Percentiles rank a stretch among this genome's conserved stretches.
Evolutionary conservation across 2,888 invertebrate species (phyloP).

Genomic region (Dynastes maya): DNA sequence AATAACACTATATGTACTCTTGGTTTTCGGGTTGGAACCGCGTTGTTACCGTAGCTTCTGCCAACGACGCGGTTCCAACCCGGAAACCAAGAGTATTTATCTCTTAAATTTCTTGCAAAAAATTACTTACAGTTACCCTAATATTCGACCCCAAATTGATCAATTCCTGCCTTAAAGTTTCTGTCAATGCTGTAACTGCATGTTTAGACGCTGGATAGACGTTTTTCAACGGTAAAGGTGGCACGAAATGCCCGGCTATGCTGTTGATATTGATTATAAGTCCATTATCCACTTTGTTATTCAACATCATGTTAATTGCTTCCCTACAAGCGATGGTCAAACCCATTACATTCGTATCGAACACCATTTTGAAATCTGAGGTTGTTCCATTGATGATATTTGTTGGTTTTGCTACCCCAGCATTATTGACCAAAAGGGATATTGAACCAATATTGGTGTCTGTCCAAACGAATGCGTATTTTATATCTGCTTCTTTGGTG

Average conservation of each 20-base stretch:
- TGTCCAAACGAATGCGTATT: conserved; percentile 51
- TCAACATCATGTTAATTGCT: conserved; percentile 46
- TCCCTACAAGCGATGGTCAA: conserved; percentile 47
- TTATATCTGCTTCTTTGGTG: conserved; percentile 51
- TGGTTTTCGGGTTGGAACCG: no score
- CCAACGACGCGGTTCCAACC: no score
- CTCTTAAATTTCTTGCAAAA: no score
- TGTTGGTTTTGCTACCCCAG: conserved; percentile 44
- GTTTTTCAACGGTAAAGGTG: conserved; percentile 47
- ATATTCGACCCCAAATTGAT: conserved; percentile 43
- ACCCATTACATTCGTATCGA: conserved; percentile 50
- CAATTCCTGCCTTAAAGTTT: conserved; percentile 48
- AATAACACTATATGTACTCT: no score
- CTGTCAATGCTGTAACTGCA: conserved; percentile 49
- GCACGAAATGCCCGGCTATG: conserved; percentile 50
- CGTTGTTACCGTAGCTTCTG: no score
- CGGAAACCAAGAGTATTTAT: no score
- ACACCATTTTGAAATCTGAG: conserved; percentile 37
- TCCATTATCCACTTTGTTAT: conserved; percentile 35
- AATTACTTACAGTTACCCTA: conserved; percentile 45
- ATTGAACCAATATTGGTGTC: conserved; percentile 51
- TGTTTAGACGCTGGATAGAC: conserved; percentile 51
- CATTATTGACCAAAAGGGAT: conserved; percentile 54
- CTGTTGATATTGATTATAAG: conserved; percentile 48
- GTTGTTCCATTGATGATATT: conserved; percentile 49